Evolutionary conservation across 2,113 vertebrate genomes (phyloP).

Genomic region (Hippocampus comes): DNA sequence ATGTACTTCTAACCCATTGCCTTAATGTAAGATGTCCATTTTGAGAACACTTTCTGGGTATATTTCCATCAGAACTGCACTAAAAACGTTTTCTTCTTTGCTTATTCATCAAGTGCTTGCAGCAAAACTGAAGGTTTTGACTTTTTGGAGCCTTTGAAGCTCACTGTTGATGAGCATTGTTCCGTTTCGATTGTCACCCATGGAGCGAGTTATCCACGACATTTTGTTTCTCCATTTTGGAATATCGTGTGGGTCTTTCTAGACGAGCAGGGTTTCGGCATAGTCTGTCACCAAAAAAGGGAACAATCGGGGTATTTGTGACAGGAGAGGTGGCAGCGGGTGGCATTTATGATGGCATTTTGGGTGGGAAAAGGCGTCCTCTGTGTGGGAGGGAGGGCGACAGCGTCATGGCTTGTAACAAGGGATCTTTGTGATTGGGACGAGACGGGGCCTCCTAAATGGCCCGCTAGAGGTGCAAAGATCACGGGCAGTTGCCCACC

Average conservation of each 20-base stretch:
- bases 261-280: not conserved
- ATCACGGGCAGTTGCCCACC: constrained; percentile 22
- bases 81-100: too few relatives aligned
- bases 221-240: constrained; percentile 1
- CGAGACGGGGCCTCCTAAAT: constrained; percentile 30
- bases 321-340: constrained; percentile 39
- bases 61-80: not conserved
- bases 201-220: too few relatives aligned
- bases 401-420: constrained; percentile 29
- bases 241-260: constrained; percentile 26
- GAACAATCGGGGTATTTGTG: constrained; percentile 51
- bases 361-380: constrained; percentile 38
- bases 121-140: too few relatives aligned
- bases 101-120: too few relatives aligned
- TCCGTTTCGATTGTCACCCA: too few relatives aligned
- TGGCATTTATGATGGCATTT: constrained; percentile 41
- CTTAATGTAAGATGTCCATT: not conserved
- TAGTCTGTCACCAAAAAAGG: not conserved
- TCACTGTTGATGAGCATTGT: too few relatives aligned
- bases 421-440: constrained; percentile 49
- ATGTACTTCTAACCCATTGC: not conserved
- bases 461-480: constrained; percentile 43
- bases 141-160: too few relatives aligned
- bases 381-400: constrained; percentile 34
- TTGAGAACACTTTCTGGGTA: not conserved